phyloP scores from a whole-genome alignment of 2,113 vertebrate species.

The Cheilinus undulatus region DNA sequence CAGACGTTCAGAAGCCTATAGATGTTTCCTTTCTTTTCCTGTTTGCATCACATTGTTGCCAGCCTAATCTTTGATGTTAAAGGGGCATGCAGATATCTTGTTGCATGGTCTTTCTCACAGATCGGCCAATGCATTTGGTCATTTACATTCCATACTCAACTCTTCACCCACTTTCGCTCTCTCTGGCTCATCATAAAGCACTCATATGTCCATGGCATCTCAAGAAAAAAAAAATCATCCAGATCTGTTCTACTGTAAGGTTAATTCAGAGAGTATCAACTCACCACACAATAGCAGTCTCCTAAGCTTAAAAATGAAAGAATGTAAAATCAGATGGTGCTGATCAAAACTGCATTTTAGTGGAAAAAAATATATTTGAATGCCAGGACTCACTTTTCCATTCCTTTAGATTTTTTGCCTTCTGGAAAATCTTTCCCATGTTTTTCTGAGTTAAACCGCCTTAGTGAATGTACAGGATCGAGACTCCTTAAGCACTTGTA shows the following conservation, averaged over 20 bases:
- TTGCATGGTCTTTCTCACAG: slow-evolving; percentile 29
- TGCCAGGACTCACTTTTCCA: slow-evolving; percentile 91
- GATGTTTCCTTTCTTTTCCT: slow-evolving; percentile 37
- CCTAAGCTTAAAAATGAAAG: slow-evolving; percentile 8
- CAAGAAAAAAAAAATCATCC: slow-evolving; percentile 11
- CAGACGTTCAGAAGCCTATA: slow-evolving; percentile 77
- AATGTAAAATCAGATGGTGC: slow-evolving; percentile 79
- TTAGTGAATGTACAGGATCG: slow-evolving; percentile 93
- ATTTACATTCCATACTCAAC: slow-evolving; percentile 82
- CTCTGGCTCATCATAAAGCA: slow-evolving; percentile 42
- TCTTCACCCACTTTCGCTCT: slow-evolving; percentile 13
- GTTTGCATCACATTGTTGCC: slow-evolving; percentile 74
- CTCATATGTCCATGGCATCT: not conserved
- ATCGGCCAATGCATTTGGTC: slow-evolving; percentile 48
- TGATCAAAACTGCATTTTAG: slow-evolving; percentile 83
- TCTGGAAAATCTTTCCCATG: slow-evolving; percentile 82
- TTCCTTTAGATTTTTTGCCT: slow-evolving; percentile 95
- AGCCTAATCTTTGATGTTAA: slow-evolving; percentile 65
- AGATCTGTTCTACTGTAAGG: slow-evolving; percentile 26
- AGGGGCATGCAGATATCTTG: slow-evolving; percentile 30
- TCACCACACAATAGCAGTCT: not conserved
- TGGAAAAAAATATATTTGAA: slow-evolving; percentile 83
- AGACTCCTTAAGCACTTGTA: slow-evolving; percentile 86
- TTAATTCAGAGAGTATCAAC: not conserved
- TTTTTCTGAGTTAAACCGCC: slow-evolving; percentile 82